phyloP scores from a whole-genome alignment of 2,113 vertebrate species.

The Oryzias javanicus region DNA sequence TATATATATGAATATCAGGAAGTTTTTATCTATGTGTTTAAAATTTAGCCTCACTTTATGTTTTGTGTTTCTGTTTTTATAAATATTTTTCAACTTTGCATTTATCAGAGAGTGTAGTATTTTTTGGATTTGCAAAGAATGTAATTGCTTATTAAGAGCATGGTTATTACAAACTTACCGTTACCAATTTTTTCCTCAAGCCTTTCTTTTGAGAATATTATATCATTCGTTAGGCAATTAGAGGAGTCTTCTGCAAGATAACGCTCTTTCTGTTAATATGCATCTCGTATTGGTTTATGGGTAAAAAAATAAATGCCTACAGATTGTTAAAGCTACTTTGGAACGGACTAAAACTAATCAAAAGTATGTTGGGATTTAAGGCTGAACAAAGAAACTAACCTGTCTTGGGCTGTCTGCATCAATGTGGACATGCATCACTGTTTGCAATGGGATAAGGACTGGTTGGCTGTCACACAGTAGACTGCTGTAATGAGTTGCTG shows the following conservation, averaged over 20 bases:
- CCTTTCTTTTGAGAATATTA: conserved; percentile 29
- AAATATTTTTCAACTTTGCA: too few species aligned
- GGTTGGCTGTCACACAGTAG: conserved; percentile 35
- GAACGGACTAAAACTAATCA: conserved; percentile 7
- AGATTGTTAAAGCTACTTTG: background rate
- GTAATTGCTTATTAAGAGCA: too few species aligned
- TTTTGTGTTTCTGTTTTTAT: too few species aligned
- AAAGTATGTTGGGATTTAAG: background rate
- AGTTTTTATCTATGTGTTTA: background rate
- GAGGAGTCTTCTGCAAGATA: conserved; percentile 3
- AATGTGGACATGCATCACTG: conserved; percentile 12
- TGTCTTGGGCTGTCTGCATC: conserved; percentile 35
- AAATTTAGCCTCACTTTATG: background rate
- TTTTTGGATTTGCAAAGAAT: too few species aligned
- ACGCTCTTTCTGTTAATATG: background rate
- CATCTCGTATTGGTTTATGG: background rate
- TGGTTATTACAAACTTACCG: too few species aligned
- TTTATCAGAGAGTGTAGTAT: too few species aligned
- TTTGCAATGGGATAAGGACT: conserved; percentile 20
- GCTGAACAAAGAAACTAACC: conserved; percentile 38
- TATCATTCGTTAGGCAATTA: conserved; percentile 12
- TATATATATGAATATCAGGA: too few species aligned
- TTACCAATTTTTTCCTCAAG: too few species aligned
- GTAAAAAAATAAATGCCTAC: background rate
- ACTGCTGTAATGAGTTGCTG: conserved; percentile 38